Percentiles rank a stretch among this genome's conserved stretches.
These are phyloP conservation scores for Drosophila algonquin DNA, from an alignment of 2,888 invertebrate species.

Conservation along the genomic window DNA sequence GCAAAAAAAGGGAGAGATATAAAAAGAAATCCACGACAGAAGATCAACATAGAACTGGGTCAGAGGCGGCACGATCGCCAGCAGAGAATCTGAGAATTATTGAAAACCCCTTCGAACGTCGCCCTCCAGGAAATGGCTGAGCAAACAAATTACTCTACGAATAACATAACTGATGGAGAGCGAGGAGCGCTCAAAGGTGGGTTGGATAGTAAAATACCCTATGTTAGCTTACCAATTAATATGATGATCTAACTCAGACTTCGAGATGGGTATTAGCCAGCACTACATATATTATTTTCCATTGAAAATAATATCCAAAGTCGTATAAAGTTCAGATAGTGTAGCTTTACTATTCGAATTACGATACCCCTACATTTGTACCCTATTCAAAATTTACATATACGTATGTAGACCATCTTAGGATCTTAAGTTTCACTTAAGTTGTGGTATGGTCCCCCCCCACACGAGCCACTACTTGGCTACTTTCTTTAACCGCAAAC, in stretches of 20 bases:
- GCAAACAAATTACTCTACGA: slow-evolving; percentile 34
- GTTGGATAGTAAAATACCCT: slow-evolving; percentile 11
- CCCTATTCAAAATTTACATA: not conserved
- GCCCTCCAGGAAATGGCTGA: slow-evolving; percentile 20
- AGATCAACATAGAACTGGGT: slow-evolving; percentile 47
- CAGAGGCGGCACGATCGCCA: slow-evolving; percentile 45
- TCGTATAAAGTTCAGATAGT: not conserved
- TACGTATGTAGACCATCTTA: not conserved
- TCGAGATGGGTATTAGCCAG: too few relatives aligned
- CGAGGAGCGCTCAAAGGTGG: not conserved
- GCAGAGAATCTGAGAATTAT: slow-evolving; percentile 26
- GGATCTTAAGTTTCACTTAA: slow-evolving; percentile 29
- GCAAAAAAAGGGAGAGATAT: slow-evolving; percentile 18
- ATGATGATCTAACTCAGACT: not conserved
- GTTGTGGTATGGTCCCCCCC: not conserved
- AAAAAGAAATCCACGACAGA: slow-evolving; percentile 48
- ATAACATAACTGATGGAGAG: not conserved
- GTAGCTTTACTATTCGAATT: too few relatives aligned
- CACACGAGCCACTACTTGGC: slow-evolving; percentile 35
- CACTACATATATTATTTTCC: too few relatives aligned
- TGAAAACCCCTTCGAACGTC: slow-evolving; percentile 24
- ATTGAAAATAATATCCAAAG: not conserved
- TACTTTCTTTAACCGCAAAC: slow-evolving; percentile 57
- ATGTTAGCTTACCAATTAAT: not conserved
- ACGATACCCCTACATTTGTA: not conserved